Evolutionary conservation across 2,797 vertebrate genomes (phyloP), one percentile per base, ranked within the genome.

Genomic region (Bovichtus variegatus): DNA sequence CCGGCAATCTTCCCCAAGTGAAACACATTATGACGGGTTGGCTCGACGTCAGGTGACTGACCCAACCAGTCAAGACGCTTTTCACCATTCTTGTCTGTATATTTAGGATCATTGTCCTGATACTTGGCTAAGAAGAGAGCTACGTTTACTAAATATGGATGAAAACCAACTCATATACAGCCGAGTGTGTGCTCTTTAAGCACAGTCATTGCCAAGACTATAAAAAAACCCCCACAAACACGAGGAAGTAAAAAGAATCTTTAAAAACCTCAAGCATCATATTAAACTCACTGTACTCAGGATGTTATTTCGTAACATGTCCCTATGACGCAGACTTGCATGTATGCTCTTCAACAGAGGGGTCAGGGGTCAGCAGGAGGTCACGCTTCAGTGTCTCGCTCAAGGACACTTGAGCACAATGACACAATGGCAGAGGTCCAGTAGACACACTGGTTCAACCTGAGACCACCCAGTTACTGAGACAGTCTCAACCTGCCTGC

Each of bases 401-500:
- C 54, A 82, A 88, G 71, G 62, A 67, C 65, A 81, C 76, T 82
- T 23, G 27, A 66, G 49, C 49, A 74, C 54, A 82, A 43, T 9
- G 31, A 34, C 8, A 9, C 31, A 34, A 34, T n/a, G n/a, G n/a
- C n/a, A n/a, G 27, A 59, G n/a, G 71, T 62, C 54, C 64, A 64
- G 43, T 1, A 41, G 60, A 76, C 44, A 12, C 31, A 49, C 40
- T 0, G 43, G 15, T 55, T 66, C 41, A 73, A 74, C 53, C 51
- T n/a, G 74, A 76, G 83, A 82, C 83, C 84, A 84, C 80, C 61
- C 61, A 77, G 36, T 55, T 2, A 59, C 72, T 51, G 58, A 76
- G 61, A 50, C 34, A 12, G 46, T 23, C 29, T 66, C 25, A 21
- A 60, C 61, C 43, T 49, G 67, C 34, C 49, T 43, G 27, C 43